Conservation (phyloP, 2,113 vertebrate genomes). For the Pteronura brasiliensis region DNA sequence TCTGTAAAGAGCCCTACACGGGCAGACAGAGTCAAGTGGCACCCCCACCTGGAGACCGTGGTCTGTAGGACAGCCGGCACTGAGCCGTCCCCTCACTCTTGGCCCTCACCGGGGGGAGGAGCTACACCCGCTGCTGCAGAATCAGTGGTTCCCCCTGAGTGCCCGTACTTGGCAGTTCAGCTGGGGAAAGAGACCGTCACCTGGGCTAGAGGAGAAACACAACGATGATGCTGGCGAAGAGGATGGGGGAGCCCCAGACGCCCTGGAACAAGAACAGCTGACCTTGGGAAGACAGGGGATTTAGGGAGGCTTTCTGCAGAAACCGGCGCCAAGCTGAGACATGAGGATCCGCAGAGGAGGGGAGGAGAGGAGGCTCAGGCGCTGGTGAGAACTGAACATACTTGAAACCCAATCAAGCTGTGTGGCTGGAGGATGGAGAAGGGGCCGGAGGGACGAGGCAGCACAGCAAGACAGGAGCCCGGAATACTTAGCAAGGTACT, state of each 20-base stretch:
- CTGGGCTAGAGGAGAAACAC: background rate
- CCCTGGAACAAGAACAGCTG: background rate
- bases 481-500: accelerated
- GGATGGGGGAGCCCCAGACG: accelerated
- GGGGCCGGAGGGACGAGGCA: accelerated
- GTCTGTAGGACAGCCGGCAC: accelerated
- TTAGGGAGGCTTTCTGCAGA: background rate
- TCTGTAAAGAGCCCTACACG: accelerated
- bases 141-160: accelerated
- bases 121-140: too few relatives aligned
- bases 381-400: background rate
- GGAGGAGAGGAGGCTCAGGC: background rate
- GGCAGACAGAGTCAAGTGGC: too few relatives aligned
- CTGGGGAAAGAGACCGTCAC: background rate
- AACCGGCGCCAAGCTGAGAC: background rate
- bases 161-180: background rate
- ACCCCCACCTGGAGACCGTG: accelerated
- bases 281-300: too few relatives aligned
- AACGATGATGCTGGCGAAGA: too few relatives aligned
- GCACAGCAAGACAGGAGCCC: too few relatives aligned
- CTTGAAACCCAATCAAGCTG: background rate
- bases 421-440: background rate
- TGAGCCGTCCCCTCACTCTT: accelerated
- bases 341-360: background rate
- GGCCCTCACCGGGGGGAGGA: background rate